Base-by-base conservation (phyloP, 2,797 vertebrate genomes). In the Neosilurus mollespiculum region DNA sequence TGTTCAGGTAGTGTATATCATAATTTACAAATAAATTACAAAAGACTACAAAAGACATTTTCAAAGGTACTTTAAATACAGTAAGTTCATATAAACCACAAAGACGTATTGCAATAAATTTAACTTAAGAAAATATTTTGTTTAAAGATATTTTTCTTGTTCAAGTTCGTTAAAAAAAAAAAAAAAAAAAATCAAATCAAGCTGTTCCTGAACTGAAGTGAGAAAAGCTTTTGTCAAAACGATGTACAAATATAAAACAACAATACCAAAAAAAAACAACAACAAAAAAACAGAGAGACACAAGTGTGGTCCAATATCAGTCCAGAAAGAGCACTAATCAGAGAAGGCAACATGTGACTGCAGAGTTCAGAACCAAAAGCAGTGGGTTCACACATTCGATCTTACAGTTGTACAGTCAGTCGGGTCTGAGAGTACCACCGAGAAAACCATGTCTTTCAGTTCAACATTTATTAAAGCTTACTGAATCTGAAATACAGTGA, bases 11-110 rank as follows among this genome's bases (percentile, higher is more conserved):
- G 88, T 87, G 87, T 87, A 85, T 83, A 88, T 85, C 86, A 91
- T 88, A 91, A 90, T 90, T 90, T 91, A 88, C 86, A 93, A 94
- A 94, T 94, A 93, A 93, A 93, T 93, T 91, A 93, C 86, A 86
- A 34, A 66, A 84, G 53, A 51, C 83, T 84, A 85, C 85, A 85
- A 90, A 91, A 89, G 86, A 90, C 84, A 79, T 81, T 73, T 83
- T 56, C 86, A 82, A 18, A 81, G 53, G 83, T 87, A 83, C 84
- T 73, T 86, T 88, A 88, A 88, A 89, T 87, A 88, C 84, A 70
- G 73, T 37, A 56, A 83, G 79, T 81, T 78, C 61, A 58, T 70
- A 71, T 75, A 58, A 78, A 80, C 56, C 67, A 84, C 66, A 80
- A 75, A 70, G 18, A 78, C 15, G 37, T 64, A 69, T 26, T 58